Conservation (phyloP, 2,888 invertebrate genomes). For the Penaeus monodon region DNA sequence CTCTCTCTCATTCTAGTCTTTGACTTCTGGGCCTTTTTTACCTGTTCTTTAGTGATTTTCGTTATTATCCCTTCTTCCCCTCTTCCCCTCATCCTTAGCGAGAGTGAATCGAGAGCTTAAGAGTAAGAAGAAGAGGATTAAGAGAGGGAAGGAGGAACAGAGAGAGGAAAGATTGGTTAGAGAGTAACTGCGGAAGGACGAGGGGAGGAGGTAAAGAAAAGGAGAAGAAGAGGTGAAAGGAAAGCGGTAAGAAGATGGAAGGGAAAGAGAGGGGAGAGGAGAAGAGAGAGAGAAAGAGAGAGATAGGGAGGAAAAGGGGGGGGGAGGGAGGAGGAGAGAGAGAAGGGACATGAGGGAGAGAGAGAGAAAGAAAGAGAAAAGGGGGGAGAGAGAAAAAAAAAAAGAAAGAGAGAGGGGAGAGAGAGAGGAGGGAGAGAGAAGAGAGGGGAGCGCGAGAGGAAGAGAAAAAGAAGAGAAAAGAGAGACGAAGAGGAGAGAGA, state of each 20-base stretch:
- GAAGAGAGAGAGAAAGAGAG: not conserved
- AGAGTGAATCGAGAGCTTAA: not conserved
- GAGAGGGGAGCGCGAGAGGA: not conserved
- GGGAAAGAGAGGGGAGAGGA: too few relatives aligned
- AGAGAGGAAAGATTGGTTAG: too few relatives aligned
- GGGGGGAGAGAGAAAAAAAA: not conserved
- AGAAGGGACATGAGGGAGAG: not conserved
- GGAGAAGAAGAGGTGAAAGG: not conserved
- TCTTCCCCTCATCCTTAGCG: not conserved
- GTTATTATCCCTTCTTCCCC: too few relatives aligned
- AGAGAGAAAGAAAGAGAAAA: not conserved
- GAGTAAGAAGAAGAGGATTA: not conserved
- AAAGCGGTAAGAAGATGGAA: not conserved
- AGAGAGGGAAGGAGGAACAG: not conserved
- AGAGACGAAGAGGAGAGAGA: too few relatives aligned
- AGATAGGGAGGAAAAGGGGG: not conserved
- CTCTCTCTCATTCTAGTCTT: too few relatives aligned
- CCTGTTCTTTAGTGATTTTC: too few relatives aligned
- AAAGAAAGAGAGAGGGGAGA: not conserved
- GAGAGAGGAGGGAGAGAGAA: not conserved
- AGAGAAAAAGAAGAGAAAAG: not conserved
- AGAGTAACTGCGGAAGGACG: not conserved
- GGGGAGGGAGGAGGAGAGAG: not conserved
- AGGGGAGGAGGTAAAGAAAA: not conserved
- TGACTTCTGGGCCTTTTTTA: too few relatives aligned